Base-by-base conservation (phyloP, 2,888 invertebrate genomes). In the Synergus laeviventris region DNA sequence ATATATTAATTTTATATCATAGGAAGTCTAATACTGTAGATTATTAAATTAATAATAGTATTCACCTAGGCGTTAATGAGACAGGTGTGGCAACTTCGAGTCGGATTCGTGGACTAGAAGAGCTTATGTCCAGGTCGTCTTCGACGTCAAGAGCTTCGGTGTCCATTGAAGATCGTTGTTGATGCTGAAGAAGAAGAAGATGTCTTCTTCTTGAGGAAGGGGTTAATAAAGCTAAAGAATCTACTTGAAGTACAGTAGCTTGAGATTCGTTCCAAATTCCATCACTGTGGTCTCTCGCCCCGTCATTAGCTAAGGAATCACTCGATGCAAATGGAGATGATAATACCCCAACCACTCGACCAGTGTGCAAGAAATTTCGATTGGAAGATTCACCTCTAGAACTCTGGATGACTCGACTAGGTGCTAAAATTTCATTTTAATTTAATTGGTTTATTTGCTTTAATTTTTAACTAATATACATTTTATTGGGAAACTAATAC, bases 261-360 rank as follows among this genome's bases (percentile, higher is more conserved):
- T 97, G 97, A 14, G 97, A 97, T 91, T 97, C 97, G 91, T 97
- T 97, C 96, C 97, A 97, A 87, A 96, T 94, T 73, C 96, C 95
- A 88, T 97, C 97, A 66, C 96, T 96, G 90, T 96, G 96, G 89
- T 97, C 97, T 87, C 95, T 92, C 16, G 94, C 95, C 73, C 93
- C 91, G 88, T 96, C 96, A 84, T 96, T 96, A n/a, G 95, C 94
- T 81, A 97, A 91, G 14, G 96, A 97, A 91, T 97, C 96, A 85
- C 95, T 96, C 45, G 96, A 97, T 70, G 95, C 96, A 90, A 96
- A 96, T 9, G 95, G 95, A 7, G 95, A 95, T 36, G 92, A 89
- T 84, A 93, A 93, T 83, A 86, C 79, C 5, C 87, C 88, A 62
- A 84, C 81, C 24, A 84, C 78, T 78, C 79, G 82, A 16, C 82